Evolutionary conservation across 2,113 vertebrate species (phyloP).

Genomic region (Calyptomena viridis): DNA sequence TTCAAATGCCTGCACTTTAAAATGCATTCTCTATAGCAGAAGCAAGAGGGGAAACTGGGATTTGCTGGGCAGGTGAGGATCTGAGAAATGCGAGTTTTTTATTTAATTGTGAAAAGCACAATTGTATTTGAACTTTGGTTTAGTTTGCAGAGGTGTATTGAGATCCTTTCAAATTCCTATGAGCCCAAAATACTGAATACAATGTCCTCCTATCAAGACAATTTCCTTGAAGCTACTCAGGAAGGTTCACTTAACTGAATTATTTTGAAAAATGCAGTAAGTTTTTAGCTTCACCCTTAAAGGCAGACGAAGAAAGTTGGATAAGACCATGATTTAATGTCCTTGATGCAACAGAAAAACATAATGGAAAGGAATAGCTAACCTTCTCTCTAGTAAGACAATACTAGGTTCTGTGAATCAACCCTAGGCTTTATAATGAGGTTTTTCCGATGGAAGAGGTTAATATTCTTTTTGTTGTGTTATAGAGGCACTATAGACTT

Average conservation of each 20-base stretch:
- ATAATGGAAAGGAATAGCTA: neutral
- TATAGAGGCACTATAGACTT: neutral
- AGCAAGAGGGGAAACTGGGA: neutral
- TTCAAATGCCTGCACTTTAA: neutral
- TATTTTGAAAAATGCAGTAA: neutral
- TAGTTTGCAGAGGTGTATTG: neutral
- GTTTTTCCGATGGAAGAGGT: neutral
- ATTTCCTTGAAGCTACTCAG: neutral
- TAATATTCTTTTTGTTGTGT: neutral
- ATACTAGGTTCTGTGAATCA: neutral
- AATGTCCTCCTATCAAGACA: neutral
- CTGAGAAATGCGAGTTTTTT: neutral
- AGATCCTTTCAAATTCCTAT: neutral
- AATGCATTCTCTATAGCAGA: neutral
- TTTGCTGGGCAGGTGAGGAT: neutral
- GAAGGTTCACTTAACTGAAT: neutral
- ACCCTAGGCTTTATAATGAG: neutral
- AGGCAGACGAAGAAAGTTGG: neutral
- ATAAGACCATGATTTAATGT: neutral
- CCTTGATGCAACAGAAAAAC: neutral
- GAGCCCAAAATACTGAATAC: neutral
- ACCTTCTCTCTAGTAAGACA: neutral
- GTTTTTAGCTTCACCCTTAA: neutral
- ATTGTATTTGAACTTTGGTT: neutral
- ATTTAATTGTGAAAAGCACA: neutral